Conservation (phyloP, 2,888 invertebrate genomes). For the Muscina levida region DNA sequence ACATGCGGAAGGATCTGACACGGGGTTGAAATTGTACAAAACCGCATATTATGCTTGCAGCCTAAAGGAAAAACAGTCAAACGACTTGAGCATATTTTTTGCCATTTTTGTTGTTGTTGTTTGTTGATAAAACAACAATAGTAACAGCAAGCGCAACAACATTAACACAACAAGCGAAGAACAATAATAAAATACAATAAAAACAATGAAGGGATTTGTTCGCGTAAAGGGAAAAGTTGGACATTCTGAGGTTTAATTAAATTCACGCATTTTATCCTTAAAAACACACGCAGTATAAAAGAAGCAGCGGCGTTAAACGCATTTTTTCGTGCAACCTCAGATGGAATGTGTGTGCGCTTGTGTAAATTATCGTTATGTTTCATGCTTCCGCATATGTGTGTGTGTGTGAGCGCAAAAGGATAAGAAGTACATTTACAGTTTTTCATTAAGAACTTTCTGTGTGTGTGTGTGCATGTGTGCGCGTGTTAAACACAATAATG, state of each 20-base stretch:
- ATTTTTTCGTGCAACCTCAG: background rate
- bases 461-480: background rate
- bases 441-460: constrained; percentile 27
- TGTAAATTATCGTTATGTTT: background rate
- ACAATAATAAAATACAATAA: too few species aligned
- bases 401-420: background rate
- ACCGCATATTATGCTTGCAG: constrained; percentile 11
- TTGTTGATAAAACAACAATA: constrained; percentile 36
- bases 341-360: too few species aligned
- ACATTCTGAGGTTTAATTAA: constrained; percentile 53
- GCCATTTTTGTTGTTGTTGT: too few species aligned
- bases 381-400: background rate
- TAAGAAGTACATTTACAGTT: constrained; percentile 14
- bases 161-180: too few species aligned
- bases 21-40: constrained; percentile 6
- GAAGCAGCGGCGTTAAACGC: background rate
- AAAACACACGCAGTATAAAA: constrained; percentile 19
- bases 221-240: background rate
- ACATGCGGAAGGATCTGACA: constrained; percentile 26
- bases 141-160: background rate
- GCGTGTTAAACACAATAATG: constrained; percentile 6
- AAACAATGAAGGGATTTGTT: background rate
- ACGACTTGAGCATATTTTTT: constrained; percentile 1
- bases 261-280: constrained; percentile 50
- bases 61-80: background rate